phyloP scores from a whole-genome alignment of 2,797 vertebrate genomes.

The Naso thynnoides region DNA sequence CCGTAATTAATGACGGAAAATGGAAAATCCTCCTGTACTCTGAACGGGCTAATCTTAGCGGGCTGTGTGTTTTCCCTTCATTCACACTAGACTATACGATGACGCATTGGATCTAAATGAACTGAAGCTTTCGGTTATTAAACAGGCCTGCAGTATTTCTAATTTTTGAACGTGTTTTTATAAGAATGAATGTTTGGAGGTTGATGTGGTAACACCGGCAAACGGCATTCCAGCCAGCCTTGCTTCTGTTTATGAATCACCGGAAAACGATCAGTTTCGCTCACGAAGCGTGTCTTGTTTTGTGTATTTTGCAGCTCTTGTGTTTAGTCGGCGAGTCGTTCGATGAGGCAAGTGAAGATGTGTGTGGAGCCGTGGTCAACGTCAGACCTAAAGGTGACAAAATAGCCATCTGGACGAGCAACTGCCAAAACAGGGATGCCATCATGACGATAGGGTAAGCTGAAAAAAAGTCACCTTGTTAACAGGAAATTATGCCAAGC shows the following conservation, averaged over 20 bases:
- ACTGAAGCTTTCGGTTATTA: too few species aligned
- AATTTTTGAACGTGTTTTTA: too few species aligned
- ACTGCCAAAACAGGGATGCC: slow-evolving; percentile 89
- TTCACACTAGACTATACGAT: too few species aligned
- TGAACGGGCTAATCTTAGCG: too few species aligned
- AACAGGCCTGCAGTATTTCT: too few species aligned
- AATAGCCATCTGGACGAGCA: slow-evolving; percentile 89
- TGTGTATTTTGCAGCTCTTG: slow-evolving; percentile 80
- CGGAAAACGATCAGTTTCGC: not conserved
- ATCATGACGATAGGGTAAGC: slow-evolving; percentile 90
- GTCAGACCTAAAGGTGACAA: slow-evolving; percentile 89
- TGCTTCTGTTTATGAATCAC: not conserved
- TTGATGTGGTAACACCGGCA: too few species aligned
- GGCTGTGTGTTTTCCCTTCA: too few species aligned
- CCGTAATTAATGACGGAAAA: too few species aligned
- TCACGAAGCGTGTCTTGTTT: not conserved
- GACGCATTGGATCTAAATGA: too few species aligned
- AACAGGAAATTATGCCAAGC: not conserved
- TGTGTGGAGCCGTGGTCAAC: slow-evolving; percentile 89
- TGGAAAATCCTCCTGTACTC: too few species aligned
- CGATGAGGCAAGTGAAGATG: slow-evolving; percentile 88
- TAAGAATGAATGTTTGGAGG: too few species aligned
- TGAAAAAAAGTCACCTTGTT: not conserved
- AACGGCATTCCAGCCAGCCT: too few species aligned
- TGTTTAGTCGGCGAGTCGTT: slow-evolving; percentile 90